Evolutionary conservation across 2,113 vertebrate genomes (phyloP).

Genomic region (Egretta garzetta): DNA sequence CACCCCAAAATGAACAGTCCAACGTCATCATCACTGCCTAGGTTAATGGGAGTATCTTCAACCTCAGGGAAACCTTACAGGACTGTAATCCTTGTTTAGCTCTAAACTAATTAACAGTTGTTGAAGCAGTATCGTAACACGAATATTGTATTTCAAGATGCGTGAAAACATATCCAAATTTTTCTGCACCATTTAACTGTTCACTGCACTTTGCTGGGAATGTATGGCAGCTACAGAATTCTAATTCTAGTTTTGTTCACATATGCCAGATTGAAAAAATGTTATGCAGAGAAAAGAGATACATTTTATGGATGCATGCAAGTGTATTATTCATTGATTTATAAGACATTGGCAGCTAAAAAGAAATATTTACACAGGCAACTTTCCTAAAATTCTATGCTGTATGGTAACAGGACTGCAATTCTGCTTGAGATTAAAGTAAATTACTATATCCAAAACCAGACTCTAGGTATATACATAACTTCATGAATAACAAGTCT

Average conservation of each 20-base stretch:
- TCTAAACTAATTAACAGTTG: neutral
- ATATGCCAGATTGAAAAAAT: constrained; percentile 9
- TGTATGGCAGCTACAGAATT: neutral
- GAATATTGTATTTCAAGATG: neutral
- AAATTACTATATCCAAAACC: neutral
- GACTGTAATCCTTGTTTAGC: neutral
- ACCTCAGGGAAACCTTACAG: neutral
- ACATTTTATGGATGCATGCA: neutral
- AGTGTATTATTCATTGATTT: neutral
- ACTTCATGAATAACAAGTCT: neutral
- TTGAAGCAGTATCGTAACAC: neutral
- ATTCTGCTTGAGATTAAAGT: neutral
- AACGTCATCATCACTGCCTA: neutral
- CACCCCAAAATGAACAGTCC: neutral
- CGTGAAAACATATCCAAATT: neutral
- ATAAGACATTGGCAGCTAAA: neutral
- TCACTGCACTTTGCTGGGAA: neutral
- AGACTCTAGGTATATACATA: neutral
- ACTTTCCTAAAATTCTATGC: neutral
- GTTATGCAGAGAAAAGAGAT: neutral
- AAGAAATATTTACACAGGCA: neutral
- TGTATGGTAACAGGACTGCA: neutral
- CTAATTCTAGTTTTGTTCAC: neutral
- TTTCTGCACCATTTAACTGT: neutral
- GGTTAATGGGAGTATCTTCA: neutral